phyloP scores from a whole-genome alignment of 2,113 vertebrate genomes.

The Grallaria varia region DNA sequence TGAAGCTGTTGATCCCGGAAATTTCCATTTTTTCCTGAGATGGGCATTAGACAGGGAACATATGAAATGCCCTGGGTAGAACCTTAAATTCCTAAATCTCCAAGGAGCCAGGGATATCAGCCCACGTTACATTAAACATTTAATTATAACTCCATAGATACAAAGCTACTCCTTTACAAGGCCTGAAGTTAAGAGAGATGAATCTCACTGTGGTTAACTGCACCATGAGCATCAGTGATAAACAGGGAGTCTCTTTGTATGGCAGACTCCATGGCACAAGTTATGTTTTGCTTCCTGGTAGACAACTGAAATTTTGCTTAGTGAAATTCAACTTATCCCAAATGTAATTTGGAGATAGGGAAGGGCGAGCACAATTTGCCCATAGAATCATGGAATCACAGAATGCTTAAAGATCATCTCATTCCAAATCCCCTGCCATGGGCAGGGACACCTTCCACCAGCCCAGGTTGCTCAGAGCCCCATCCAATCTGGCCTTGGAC shows the following conservation, averaged over 20 bases:
- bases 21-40: neutral
- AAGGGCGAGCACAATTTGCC: neutral
- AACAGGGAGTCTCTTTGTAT: neutral
- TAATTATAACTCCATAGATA: neutral
- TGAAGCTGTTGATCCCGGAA: neutral
- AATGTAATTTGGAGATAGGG: neutral
- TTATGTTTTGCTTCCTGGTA: neutral
- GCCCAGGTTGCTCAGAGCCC: fast-evolving
- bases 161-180: neutral
- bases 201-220: neutral
- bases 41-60: neutral
- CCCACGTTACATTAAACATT: neutral
- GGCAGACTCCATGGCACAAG: neutral
- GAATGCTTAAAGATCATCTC: neutral
- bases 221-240: neutral
- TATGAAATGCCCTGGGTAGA: neutral
- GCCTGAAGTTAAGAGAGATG: neutral
- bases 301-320: neutral
- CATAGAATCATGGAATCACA: neutral
- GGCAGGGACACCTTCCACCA: neutral
- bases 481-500: fast-evolving
- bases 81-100: neutral
- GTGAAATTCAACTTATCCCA: neutral
- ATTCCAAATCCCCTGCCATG: fast-evolving
- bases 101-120: neutral